A percentile compares a stretch with the other conserved stretches of the same genome.
Evolutionary conservation across 2,888 invertebrate species (phyloP).

Genomic region (Ganaspis brasiliensis): DNA sequence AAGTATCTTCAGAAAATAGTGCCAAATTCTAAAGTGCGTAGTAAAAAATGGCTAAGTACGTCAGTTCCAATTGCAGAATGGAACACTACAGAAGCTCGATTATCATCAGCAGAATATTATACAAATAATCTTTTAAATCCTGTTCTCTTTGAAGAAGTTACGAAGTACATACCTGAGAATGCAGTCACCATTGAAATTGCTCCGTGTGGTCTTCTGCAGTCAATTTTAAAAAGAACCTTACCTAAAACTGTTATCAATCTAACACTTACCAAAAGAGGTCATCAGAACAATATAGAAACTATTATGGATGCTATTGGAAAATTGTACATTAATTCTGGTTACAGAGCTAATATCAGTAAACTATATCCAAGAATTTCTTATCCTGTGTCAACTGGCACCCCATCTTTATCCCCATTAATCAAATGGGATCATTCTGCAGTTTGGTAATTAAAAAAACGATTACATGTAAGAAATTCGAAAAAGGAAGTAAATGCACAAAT

Average conservation of each 20-base stretch:
- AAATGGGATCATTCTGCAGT: slow-evolving; percentile 63
- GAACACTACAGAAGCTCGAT: slow-evolving; percentile 80
- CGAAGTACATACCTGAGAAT: slow-evolving; percentile 89
- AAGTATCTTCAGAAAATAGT: slow-evolving; percentile 86
- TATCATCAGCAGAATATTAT: slow-evolving; percentile 92
- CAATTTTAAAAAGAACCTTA: slow-evolving; percentile 90
- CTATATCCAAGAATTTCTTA: slow-evolving; percentile 81
- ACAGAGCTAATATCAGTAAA: slow-evolving; percentile 81
- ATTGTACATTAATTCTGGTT: slow-evolving; percentile 82
- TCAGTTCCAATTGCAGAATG: slow-evolving; percentile 89
- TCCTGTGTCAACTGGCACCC: slow-evolving; percentile 83
- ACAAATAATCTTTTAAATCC: slow-evolving; percentile 90
- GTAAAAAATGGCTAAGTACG: slow-evolving; percentile 91
- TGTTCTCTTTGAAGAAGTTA: slow-evolving; percentile 90
- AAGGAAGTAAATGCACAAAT: too few species aligned
- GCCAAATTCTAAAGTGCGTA: slow-evolving; percentile 85
- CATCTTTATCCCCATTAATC: slow-evolving; percentile 81
- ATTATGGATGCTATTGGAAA: slow-evolving; percentile 81
- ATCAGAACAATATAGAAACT: slow-evolving; percentile 73
- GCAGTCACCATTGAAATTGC: slow-evolving; percentile 94
- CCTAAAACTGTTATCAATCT: slow-evolving; percentile 87
- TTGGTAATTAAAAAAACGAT: slow-evolving; percentile 58
- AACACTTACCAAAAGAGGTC: slow-evolving; percentile 86
- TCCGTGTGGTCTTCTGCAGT: slow-evolving; percentile 93
- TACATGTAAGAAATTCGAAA: too few species aligned